These are phyloP conservation scores for Reticulitermes speratus DNA, from an alignment of 1,140 invertebrate species.

Conservation along the genomic window DNA sequence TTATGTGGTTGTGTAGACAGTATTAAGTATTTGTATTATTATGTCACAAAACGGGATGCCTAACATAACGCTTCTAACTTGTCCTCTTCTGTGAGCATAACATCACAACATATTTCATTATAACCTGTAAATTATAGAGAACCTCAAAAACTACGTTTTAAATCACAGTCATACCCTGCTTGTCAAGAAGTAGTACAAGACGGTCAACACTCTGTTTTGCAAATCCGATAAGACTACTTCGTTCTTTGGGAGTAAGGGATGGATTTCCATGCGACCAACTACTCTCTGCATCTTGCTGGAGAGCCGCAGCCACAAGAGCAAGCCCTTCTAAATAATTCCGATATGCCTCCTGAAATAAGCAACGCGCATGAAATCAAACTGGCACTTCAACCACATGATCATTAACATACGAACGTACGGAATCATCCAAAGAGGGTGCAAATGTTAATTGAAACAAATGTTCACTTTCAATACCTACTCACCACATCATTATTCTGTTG, in stretches of 20 bases:
- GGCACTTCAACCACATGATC: background rate
- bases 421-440: background rate
- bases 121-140: no score
- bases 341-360: conserved; percentile 35
- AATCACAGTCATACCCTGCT: conserved; percentile 32
- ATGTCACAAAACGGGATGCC: no score
- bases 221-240: conserved; percentile 35
- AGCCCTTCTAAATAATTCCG: conserved; percentile 35
- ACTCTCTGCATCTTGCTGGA: conserved; percentile 31
- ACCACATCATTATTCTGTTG: conserved; percentile 23
- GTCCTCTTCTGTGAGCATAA: no score
- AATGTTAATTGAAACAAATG: background rate
- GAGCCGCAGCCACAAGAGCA: conserved; percentile 32
- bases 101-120: no score
- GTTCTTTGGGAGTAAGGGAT: conserved; percentile 31
- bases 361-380: conserved; percentile 16
- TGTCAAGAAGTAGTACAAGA: conserved; percentile 31
- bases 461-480: background rate
- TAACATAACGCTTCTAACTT: no score
- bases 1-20: no score
- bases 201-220: conserved; percentile 35
- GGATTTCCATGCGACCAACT: background rate
- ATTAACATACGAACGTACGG: background rate
- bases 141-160: no score
- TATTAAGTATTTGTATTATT: no score